Evolutionary conservation across 2,888 invertebrate genomes (phyloP).

Genomic region (Trissolcus brochymenae): DNA sequence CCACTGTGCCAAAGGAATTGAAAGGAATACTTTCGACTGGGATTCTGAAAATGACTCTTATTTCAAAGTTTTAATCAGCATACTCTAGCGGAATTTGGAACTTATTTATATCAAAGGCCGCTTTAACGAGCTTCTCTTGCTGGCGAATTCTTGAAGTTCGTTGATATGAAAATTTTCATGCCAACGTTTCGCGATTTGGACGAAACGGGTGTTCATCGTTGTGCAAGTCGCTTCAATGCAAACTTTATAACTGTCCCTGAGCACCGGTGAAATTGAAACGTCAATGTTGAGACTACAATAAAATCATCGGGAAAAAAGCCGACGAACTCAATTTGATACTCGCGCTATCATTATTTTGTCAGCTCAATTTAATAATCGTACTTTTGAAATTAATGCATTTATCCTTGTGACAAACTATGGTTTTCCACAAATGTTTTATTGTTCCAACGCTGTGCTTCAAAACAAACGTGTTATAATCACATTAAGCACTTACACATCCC

Average conservation of each 20-base stretch:
- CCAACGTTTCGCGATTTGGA: slow-evolving; percentile 39
- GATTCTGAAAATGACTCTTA: slow-evolving; percentile 36
- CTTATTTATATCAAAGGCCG: slow-evolving; percentile 47
- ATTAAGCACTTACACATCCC: no score
- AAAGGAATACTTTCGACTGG: slow-evolving; percentile 28
- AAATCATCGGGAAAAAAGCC: slow-evolving; percentile 1
- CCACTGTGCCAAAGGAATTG: slow-evolving; percentile 5
- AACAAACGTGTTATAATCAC: no score
- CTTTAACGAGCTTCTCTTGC: slow-evolving; percentile 37
- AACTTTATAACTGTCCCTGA: slow-evolving; percentile 34
- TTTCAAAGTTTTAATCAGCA: slow-evolving; percentile 49
- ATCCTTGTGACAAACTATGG: no score
- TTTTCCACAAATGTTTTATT: no score
- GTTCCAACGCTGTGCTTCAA: no score
- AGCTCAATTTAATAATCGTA: not conserved
- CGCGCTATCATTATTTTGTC: slow-evolving; percentile 8
- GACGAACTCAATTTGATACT: slow-evolving; percentile 13
- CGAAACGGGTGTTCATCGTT: slow-evolving; percentile 14
- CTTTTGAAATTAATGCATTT: no score
- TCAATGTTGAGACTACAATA: slow-evolving; percentile 23
- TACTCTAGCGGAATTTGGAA: slow-evolving; percentile 30
- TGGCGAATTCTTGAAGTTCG: slow-evolving; percentile 37
- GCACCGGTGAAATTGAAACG: slow-evolving; percentile 31
- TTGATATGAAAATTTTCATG: slow-evolving; percentile 41
- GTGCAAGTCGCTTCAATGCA: slow-evolving; percentile 12